Conservation (phyloP, 1,140 invertebrate genomes). For the Streblospio benedicti region DNA sequence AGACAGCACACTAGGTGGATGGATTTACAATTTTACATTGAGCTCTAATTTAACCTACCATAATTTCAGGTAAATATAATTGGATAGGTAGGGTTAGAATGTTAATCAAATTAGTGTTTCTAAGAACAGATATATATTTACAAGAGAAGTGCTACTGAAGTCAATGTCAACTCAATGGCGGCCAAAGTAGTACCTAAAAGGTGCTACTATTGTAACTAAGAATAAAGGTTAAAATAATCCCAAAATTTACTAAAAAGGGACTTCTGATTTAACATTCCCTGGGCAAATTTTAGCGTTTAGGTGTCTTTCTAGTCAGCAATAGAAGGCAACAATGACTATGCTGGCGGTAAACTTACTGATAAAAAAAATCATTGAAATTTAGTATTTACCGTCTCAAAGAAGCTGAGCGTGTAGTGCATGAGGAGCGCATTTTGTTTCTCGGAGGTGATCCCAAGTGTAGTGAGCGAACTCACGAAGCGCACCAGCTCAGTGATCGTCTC, state of each 20-base stretch:
- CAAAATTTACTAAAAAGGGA: background rate
- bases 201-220: no score
- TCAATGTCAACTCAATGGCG: no score
- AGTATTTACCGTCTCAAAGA: constrained; percentile 11
- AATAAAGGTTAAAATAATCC: background rate
- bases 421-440: constrained; percentile 2
- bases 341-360: background rate
- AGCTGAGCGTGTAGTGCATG: constrained; percentile 1
- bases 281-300: no score
- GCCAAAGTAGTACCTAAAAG: no score
- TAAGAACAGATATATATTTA: no score
- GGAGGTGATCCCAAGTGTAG: background rate
- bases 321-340: background rate
- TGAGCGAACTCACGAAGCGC: background rate
- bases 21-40: background rate
- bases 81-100: no score
- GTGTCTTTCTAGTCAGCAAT: no score
- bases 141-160: no score
- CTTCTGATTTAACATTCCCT: background rate
- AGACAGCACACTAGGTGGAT: background rate
- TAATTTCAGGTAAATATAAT: no score
- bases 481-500: constrained; percentile 4
- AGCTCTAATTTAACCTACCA: no score
- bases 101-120: no score
- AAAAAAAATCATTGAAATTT: background rate